Percentiles rank a stretch among this genome's conserved stretches.
Evolutionary conservation across 2,797 vertebrate species (phyloP).

Genomic region (Pipistrellus nathusii): DNA sequence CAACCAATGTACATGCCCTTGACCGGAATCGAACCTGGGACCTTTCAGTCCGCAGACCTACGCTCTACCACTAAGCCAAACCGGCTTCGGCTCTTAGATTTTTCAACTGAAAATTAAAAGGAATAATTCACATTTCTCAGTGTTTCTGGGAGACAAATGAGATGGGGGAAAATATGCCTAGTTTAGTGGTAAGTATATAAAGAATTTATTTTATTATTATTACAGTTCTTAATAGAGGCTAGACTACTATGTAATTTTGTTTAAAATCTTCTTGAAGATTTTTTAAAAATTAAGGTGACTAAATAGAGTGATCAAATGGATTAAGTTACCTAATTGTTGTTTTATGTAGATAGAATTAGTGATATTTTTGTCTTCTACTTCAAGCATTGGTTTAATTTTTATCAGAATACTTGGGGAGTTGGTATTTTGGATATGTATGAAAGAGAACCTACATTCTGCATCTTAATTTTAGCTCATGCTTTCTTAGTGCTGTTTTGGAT

Average conservation of each 20-base stretch:
- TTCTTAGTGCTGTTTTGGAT: background rate
- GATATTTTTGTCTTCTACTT: conserved; percentile 45
- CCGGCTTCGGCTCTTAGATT: background rate
- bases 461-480: conserved; percentile 53
- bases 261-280: conserved; percentile 56
- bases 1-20: no score
- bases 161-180: conserved; percentile 9
- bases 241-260: background rate
- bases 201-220: conserved; percentile 27
- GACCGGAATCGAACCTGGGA: no score
- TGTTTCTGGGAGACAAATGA: conserved; percentile 8
- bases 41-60: no score
- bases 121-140: background rate
- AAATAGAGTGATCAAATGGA: background rate
- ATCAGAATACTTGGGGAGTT: background rate
- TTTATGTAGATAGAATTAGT: background rate
- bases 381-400: conserved; percentile 34
- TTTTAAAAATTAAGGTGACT: conserved; percentile 5
- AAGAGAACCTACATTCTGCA: background rate
- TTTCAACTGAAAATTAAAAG: conserved; percentile 36
- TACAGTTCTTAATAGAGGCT: conserved; percentile 19
- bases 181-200: background rate
- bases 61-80: no score
- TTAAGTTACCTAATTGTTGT: conserved; percentile 7
- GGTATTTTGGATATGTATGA: conserved; percentile 1